Percentiles rank a stretch among this genome's conserved stretches.
These are phyloP conservation scores for Sialia sialis DNA, from an alignment of 2,113 vertebrate genomes.

Conservation along the genomic window DNA sequence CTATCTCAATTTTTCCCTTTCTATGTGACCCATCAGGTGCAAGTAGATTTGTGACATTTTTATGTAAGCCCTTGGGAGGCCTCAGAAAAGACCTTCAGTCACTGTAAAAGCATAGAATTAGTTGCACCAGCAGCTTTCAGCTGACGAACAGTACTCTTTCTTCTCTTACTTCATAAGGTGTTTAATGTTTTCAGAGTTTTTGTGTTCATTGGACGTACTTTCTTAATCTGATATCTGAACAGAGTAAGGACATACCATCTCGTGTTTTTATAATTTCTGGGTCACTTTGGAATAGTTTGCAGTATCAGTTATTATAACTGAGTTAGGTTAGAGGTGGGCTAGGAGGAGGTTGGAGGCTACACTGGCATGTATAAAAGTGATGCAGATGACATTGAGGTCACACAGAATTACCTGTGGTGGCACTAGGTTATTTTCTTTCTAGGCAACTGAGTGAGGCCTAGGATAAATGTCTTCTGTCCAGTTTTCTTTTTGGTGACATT, in stretches of 20 bases:
- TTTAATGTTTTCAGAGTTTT: background rate
- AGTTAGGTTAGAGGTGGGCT: background rate
- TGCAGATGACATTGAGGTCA: background rate
- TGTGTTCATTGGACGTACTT: background rate
- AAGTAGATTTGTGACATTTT: background rate
- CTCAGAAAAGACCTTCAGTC: background rate
- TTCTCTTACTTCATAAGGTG: background rate
- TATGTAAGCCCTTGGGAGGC: background rate
- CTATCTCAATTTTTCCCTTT: background rate
- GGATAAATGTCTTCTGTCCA: background rate
- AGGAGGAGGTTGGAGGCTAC: background rate
- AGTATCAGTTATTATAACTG: background rate
- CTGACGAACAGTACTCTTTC: background rate
- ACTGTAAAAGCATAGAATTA: background rate
- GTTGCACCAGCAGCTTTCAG: background rate
- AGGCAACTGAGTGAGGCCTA: rapidly evolving
- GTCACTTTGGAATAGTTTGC: background rate
- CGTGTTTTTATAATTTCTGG: background rate
- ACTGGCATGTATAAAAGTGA: background rate
- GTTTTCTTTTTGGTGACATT: background rate
- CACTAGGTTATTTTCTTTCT: background rate
- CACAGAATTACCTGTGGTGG: background rate
- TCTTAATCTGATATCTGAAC: background rate
- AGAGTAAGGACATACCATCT: background rate
- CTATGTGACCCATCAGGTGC: background rate